Evolutionary conservation across 2,113 vertebrate genomes (phyloP).

Genomic region (Dasyornis broadbenti): DNA sequence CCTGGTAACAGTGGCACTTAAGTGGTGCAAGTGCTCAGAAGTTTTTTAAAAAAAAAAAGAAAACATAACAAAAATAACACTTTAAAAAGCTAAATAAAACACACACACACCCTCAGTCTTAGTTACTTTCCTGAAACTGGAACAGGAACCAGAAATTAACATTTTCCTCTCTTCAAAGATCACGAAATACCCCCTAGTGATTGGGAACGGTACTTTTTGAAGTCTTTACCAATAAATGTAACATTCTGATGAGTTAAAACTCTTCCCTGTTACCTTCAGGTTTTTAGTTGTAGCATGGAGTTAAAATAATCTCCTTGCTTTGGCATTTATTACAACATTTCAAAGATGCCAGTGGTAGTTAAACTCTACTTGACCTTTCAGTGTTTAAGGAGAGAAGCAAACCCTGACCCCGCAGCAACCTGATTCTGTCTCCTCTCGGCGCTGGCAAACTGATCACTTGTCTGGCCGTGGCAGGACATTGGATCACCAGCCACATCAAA

Average conservation of each 20-base stretch:
- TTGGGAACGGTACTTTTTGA: not conserved
- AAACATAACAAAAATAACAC: not conserved
- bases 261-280: not conserved
- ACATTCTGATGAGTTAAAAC: not conserved
- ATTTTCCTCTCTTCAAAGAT: not conserved
- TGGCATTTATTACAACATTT: conserved; percentile 66
- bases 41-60: not conserved
- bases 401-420: conserved; percentile 61
- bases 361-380: conserved; percentile 71
- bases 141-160: not conserved
- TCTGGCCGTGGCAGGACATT: conserved; percentile 63
- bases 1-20: not conserved
- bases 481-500: conserved; percentile 73
- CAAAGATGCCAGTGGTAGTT: conserved; percentile 62
- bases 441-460: conserved; percentile 65
- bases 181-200: not conserved
- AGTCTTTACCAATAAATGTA: not conserved
- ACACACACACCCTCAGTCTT: not conserved
- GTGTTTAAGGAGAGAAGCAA: conserved; percentile 64
- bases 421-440: conserved; percentile 62
- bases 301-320: conserved; percentile 55
- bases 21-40: not conserved
- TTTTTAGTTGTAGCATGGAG: not conserved
- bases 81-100: not conserved
- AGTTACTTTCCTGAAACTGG: not conserved